A percentile compares a stretch with the other conserved stretches of the same genome.
Evolutionary conservation across 1,140 invertebrate genomes (phyloP).

Genomic region (Drosophila elegans): DNA sequence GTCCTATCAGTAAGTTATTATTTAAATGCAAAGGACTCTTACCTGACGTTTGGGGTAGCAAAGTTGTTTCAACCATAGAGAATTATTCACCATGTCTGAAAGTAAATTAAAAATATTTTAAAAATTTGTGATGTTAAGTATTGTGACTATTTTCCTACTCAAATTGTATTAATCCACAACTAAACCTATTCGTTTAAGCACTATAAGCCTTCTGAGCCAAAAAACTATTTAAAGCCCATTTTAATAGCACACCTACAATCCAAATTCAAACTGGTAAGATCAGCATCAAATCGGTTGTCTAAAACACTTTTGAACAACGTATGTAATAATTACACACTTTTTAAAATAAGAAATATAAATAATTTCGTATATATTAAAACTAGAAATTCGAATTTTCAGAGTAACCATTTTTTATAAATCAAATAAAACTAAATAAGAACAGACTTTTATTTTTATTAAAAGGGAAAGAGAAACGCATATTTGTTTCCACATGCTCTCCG

Average conservation of each 20-base stretch:
- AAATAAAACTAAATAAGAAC: no score
- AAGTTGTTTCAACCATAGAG: constrained; percentile 75
- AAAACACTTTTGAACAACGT: no score
- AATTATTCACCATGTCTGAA: constrained; percentile 84
- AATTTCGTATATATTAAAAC: no score
- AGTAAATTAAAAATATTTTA: background rate
- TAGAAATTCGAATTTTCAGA: no score
- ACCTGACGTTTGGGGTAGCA: constrained; percentile 84
- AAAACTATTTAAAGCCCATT: background rate
- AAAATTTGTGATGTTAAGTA: background rate
- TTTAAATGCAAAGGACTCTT: background rate
- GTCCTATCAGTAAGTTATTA: background rate
- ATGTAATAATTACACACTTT: no score
- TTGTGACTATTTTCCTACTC: background rate
- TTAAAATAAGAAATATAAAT: no score
- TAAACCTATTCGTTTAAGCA: background rate
- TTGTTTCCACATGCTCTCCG: background rate
- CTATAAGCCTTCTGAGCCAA: background rate
- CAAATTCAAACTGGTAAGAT: constrained; percentile 10
- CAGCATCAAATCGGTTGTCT: background rate
- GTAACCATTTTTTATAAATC: no score
- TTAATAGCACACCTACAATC: background rate
- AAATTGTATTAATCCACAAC: background rate
- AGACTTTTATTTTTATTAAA: background rate
- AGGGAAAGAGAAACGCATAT: no score